These are phyloP conservation scores for Xiphophorus couchianus DNA, from an alignment of 2,113 vertebrate genomes.

Conservation along the genomic window DNA sequence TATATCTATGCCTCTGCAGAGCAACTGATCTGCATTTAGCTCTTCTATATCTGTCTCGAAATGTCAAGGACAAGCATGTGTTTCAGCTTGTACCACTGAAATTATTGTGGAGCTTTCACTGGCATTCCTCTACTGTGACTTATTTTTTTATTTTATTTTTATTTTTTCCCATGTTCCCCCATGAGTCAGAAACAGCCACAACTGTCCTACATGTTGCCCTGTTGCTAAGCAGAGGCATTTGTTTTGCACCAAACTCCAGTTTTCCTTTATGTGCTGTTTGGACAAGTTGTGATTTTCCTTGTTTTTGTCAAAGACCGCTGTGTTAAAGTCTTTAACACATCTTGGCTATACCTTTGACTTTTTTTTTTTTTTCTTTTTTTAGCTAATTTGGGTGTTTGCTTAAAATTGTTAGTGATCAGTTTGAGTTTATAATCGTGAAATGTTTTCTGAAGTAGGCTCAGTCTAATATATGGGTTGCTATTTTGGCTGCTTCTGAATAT, in stretches of 20 bases:
- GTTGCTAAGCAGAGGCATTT: constrained; percentile 60
- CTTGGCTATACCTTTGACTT: too few relatives aligned
- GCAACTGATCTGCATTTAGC: constrained; percentile 8
- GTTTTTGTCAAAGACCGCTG: not conserved
- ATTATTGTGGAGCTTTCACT: constrained; percentile 2
- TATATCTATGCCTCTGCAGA: constrained; percentile 28
- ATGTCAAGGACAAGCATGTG: not conserved
- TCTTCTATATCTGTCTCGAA: not conserved
- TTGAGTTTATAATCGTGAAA: not conserved
- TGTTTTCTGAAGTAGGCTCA: not conserved
- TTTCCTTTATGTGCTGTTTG: constrained; percentile 26
- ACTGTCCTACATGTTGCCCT: constrained; percentile 18
- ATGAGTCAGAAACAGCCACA: constrained; percentile 55
- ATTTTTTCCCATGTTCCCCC: constrained; percentile 17
- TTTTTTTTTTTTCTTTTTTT: too few relatives aligned
- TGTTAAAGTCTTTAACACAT: not conserved
- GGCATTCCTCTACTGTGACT: not conserved
- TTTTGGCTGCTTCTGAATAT: not conserved
- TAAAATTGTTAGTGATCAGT: not conserved
- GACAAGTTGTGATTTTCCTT: constrained; percentile 1
- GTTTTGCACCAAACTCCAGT: constrained; percentile 39
- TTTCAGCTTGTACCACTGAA: constrained; percentile 17
- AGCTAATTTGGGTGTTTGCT: not conserved
- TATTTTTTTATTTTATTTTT: constrained; percentile 3
- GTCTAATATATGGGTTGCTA: not conserved